Conservation (phyloP, 2,113 vertebrate species). For the Pedetes capensis region DNA sequence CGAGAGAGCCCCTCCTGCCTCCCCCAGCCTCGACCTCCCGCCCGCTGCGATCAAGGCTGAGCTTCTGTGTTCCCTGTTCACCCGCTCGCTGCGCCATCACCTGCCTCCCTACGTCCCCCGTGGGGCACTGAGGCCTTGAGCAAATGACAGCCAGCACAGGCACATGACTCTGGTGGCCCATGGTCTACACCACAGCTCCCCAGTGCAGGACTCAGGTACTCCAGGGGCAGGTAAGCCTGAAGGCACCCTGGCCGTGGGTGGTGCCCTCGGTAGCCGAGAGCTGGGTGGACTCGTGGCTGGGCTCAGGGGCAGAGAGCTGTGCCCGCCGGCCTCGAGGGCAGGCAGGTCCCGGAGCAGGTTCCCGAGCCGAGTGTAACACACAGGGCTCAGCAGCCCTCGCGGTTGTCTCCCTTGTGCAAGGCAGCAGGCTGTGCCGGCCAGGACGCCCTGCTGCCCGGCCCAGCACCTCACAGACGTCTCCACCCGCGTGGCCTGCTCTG, state of each 20-base stretch:
- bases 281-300: no score
- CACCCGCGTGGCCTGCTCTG: rapidly evolving
- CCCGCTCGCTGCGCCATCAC: rapidly evolving
- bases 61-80: not conserved
- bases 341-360: not conserved
- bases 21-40: no score
- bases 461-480: rapidly evolving
- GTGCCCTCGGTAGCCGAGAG: no score
- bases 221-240: no score
- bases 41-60: not conserved
- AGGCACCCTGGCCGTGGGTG: no score
- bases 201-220: no score
- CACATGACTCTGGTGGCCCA: rapidly evolving
- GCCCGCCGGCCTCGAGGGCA: rapidly evolving
- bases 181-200: rapidly evolving
- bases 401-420: rapidly evolving
- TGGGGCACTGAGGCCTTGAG: not conserved
- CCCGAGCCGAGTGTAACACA: rapidly evolving
- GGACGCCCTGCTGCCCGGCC: rapidly evolving
- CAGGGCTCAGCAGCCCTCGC: rapidly evolving
- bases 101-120: rapidly evolving
- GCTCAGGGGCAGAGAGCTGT: no score
- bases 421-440: not conserved
- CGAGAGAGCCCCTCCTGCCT: not conserved
- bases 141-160: rapidly evolving